Percentiles rank a stretch among this genome's conserved stretches.
Evolutionary conservation across 2,113 vertebrate genomes (phyloP).

Genomic region (Periophthalmodon schlosseri): DNA sequence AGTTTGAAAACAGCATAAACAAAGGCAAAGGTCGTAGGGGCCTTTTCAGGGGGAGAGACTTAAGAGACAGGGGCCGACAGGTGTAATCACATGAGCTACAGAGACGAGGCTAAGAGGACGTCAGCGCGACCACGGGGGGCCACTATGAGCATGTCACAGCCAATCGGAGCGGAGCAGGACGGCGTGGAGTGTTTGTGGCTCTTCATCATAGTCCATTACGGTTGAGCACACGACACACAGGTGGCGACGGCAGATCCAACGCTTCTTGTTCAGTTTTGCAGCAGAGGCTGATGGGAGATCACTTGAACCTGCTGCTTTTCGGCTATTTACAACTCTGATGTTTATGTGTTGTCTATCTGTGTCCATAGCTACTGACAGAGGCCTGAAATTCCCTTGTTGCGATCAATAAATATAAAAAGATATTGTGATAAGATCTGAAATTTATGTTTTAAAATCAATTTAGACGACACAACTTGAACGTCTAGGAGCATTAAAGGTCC

Average conservation of each 20-base stretch:
- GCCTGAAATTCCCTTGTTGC: too few relatives aligned
- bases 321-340: too few relatives aligned
- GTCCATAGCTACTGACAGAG: too few relatives aligned
- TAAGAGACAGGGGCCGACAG: constrained; percentile 58
- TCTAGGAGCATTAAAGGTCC: too few relatives aligned
- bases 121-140: constrained; percentile 53
- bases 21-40: constrained; percentile 47
- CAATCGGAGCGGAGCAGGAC: constrained; percentile 55
- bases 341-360: too few relatives aligned
- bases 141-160: constrained; percentile 54
- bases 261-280: not conserved
- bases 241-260: constrained; percentile 13
- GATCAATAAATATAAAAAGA: too few relatives aligned
- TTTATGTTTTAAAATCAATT: too few relatives aligned
- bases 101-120: constrained; percentile 50
- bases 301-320: too few relatives aligned
- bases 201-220: constrained; percentile 38
- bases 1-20: constrained; percentile 29
- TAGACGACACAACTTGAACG: too few relatives aligned
- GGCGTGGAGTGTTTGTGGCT: constrained; percentile 45
- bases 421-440: too few relatives aligned
- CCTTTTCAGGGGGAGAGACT: constrained; percentile 33
- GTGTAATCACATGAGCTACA: constrained; percentile 62
- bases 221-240: constrained; percentile 39
- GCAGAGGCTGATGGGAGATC: not conserved